These are phyloP conservation scores for Chloropsis hardwickii DNA, from an alignment of 2,113 vertebrate species.

Conservation along the genomic window DNA sequence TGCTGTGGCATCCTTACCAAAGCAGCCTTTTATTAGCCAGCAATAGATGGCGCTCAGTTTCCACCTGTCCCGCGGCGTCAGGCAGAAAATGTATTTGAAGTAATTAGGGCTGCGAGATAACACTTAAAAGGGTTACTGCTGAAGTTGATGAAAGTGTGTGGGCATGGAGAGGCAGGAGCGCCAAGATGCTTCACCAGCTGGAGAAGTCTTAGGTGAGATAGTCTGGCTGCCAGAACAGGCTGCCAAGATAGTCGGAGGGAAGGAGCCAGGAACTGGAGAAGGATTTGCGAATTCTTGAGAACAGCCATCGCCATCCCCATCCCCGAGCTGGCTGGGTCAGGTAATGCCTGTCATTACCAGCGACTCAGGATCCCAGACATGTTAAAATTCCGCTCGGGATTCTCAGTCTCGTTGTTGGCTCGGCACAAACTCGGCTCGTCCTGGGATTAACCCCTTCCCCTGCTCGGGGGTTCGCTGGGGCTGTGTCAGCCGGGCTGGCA, in stretches of 20 bases:
- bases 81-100: constrained; percentile 53
- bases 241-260: constrained; percentile 65
- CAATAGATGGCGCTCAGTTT: constrained; percentile 78
- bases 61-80: constrained; percentile 34
- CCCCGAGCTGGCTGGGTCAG: constrained; percentile 46
- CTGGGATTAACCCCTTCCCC: neutral
- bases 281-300: constrained; percentile 50
- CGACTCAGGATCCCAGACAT: neutral
- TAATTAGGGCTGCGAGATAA: constrained; percentile 68
- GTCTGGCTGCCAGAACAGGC: constrained; percentile 65
- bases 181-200: constrained; percentile 65
- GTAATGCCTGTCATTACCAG: constrained; percentile 47
- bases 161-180: constrained; percentile 49
- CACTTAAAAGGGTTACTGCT: constrained; percentile 64
- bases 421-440: neutral
- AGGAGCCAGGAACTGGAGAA: constrained; percentile 59
- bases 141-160: constrained; percentile 59
- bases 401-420: neutral
- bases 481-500: neutral
- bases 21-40: constrained; percentile 34
- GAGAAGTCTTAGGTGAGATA: constrained; percentile 60
- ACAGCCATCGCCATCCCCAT: constrained; percentile 33
- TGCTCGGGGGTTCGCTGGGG: fast-evolving
- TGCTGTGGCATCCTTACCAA: neutral
- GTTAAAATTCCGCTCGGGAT: neutral